These are phyloP conservation scores for Halotydeus destructor DNA, from an alignment of 1,140 invertebrate genomes.

Conservation along the genomic window DNA sequence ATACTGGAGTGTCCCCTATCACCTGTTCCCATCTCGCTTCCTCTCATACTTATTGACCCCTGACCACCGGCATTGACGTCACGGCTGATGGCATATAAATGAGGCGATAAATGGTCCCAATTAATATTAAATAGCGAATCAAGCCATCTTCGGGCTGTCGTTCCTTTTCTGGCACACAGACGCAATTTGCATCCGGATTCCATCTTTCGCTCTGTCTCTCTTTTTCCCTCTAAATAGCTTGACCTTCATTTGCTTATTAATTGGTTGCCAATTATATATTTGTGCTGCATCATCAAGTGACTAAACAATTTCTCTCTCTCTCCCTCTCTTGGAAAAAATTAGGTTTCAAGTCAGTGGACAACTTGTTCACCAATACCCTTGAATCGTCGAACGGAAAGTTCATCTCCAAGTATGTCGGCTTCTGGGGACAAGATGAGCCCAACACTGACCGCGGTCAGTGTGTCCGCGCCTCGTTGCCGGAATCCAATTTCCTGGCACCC, in stretches of 20 bases:
- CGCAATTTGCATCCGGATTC: not conserved
- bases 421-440: constrained; percentile 43
- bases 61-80: no score
- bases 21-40: no score
- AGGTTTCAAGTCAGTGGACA: constrained; percentile 66
- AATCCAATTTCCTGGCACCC: not conserved
- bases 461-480: constrained; percentile 39
- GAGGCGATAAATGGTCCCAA: no score
- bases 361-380: constrained; percentile 71
- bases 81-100: no score
- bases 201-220: not conserved
- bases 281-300: constrained; percentile 1
- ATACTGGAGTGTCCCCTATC: no score
- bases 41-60: no score
- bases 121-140: no score
- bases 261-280: not conserved
- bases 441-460: constrained; percentile 64
- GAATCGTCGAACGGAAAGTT: constrained; percentile 74
- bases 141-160: no score
- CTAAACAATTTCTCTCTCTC: constrained; percentile 3
- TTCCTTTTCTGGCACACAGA: no score
- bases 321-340: not conserved
- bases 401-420: constrained; percentile 65
- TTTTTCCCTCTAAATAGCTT: not conserved
- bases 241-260: not conserved